Percentiles rank a stretch among this genome's conserved stretches.
Conservation (phyloP, 2,113 vertebrate species). For the Heliornis fulica region DNA sequence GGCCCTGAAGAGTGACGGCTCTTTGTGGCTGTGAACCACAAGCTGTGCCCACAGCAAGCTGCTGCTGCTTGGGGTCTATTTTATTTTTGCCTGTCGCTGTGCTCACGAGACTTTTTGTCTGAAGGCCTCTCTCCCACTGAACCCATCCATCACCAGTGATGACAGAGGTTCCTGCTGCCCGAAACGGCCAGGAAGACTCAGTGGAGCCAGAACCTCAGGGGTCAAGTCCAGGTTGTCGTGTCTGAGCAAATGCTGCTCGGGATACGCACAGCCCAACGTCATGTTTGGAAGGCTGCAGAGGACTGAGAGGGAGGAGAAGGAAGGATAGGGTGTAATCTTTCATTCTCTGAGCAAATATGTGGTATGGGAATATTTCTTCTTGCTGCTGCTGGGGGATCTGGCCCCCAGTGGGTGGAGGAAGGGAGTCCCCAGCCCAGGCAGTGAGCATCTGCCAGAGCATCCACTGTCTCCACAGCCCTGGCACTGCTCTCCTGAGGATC, state of each 20-base stretch:
- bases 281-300: constrained; percentile 13
- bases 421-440: not conserved
- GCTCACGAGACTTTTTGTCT: constrained; percentile 11
- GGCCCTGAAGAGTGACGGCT: fast-evolving
- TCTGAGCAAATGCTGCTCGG: not conserved
- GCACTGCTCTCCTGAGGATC: not conserved
- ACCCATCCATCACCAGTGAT: constrained; percentile 49
- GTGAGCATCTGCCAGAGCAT: not conserved
- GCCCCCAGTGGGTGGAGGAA: not conserved
- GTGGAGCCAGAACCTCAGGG: constrained; percentile 82
- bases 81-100: not conserved
- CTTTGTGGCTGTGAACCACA: not conserved
- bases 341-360: not conserved
- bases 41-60: not conserved
- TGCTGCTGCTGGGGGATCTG: not conserved
- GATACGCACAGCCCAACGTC: not conserved
- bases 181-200: constrained; percentile 71
- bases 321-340: constrained; percentile 62
- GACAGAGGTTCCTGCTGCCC: constrained; percentile 70
- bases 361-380: constrained; percentile 20
- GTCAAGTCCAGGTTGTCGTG: constrained; percentile 85
- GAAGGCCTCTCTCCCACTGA: constrained; percentile 46
- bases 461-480: not conserved
- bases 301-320: constrained; percentile 50
- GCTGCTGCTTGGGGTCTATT: not conserved